These are phyloP conservation scores for Apodemia duryi DNA, from an alignment of 2,888 invertebrate genomes.

Conservation along the genomic window DNA sequence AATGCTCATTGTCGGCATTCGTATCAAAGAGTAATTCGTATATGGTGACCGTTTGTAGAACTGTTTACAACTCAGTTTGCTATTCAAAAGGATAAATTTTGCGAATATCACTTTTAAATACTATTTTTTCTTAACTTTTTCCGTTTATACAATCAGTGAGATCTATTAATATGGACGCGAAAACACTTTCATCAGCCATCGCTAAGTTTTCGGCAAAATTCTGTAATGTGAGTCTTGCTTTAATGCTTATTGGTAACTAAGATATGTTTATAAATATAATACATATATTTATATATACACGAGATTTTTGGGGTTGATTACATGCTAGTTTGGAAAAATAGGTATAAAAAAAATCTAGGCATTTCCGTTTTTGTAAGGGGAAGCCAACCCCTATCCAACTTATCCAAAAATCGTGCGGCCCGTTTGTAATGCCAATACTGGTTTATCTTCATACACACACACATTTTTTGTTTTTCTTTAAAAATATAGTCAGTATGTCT, in stretches of 20 bases:
- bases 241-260: background rate
- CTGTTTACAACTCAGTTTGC: background rate
- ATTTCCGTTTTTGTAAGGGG: too few species aligned
- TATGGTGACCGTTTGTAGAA: background rate
- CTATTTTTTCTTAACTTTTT: constrained; percentile 24
- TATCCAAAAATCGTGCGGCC: too few species aligned
- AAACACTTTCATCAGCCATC: constrained; percentile 52
- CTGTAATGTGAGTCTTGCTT: constrained; percentile 65
- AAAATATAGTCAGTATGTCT: too few species aligned
- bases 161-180: constrained; percentile 51
- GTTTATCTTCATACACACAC: too few species aligned
- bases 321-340: too few species aligned
- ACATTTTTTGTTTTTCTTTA: too few species aligned
- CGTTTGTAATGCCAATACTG: too few species aligned
- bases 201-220: constrained; percentile 67
- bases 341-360: too few species aligned
- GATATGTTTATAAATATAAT: constrained; percentile 3
- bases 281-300: background rate
- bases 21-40: too few species aligned
- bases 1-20: too few species aligned
- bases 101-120: background rate
- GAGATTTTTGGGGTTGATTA: too few species aligned
- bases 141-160: constrained; percentile 22
- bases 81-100: background rate
- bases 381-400: too few species aligned